Conservation (phyloP, 2,797 vertebrate genomes). For the Lepilemur ruficaudatus region DNA sequence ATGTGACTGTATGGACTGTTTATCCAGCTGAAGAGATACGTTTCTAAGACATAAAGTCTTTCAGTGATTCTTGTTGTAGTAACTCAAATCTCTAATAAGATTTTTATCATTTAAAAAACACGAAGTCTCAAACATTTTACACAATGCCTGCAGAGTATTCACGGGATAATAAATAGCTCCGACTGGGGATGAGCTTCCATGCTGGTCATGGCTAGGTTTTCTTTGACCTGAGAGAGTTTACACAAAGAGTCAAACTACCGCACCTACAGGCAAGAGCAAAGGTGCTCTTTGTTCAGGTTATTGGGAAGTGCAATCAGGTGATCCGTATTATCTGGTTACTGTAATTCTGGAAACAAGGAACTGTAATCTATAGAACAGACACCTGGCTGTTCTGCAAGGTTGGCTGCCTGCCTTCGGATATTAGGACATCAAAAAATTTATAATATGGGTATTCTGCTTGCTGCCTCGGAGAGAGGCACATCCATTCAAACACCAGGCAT, state of each 20-base stretch:
- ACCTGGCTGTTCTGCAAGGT: background rate
- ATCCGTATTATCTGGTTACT: background rate
- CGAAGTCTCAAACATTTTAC: background rate
- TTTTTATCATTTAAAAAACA: constrained; percentile 24
- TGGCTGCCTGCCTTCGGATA: background rate
- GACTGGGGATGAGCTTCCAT: background rate
- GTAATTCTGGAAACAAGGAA: constrained; percentile 13
- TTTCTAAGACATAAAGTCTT: constrained; percentile 34
- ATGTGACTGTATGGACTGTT: background rate
- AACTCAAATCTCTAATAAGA: background rate
- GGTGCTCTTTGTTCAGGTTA: background rate
- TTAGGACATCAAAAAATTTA: background rate
- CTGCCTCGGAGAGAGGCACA: background rate
- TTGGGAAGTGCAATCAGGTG: background rate
- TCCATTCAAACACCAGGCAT: background rate
- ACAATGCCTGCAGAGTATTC: background rate
- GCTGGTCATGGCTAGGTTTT: background rate
- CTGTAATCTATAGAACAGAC: background rate
- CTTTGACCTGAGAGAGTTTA: constrained; percentile 2
- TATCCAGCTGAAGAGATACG: background rate
- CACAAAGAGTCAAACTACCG: background rate
- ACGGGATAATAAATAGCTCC: background rate
- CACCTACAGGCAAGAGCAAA: background rate
- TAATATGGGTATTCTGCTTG: background rate
- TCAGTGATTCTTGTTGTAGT: background rate